phyloP scores from a whole-genome alignment of 2,113 vertebrate genomes.

The Symphodus melops region DNA sequence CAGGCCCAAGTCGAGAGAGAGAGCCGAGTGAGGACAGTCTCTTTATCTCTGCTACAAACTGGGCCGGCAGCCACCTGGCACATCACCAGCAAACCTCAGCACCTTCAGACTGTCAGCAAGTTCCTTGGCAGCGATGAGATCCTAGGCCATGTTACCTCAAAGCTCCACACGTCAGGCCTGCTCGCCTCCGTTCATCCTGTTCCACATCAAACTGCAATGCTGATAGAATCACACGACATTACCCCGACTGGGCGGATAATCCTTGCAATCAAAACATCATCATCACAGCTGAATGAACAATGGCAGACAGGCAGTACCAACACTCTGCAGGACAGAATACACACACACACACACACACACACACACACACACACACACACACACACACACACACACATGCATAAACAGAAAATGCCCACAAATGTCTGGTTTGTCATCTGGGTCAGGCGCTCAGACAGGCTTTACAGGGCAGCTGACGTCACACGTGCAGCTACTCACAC shows the following conservation, averaged over 20 bases:
- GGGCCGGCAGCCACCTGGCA: slow-evolving; percentile 54
- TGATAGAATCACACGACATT: slow-evolving; percentile 39
- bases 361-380: slow-evolving; percentile 9
- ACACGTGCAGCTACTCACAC: slow-evolving; percentile 18
- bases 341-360: neutral
- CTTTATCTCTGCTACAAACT: slow-evolving; percentile 62
- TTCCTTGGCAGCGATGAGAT: slow-evolving; percentile 30
- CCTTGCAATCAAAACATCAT: slow-evolving; percentile 69
- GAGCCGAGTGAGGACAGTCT: slow-evolving; percentile 36
- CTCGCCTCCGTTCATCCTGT: slow-evolving; percentile 36
- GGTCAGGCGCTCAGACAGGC: slow-evolving; percentile 42
- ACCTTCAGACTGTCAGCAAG: slow-evolving; percentile 40
- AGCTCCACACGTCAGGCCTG: slow-evolving; percentile 23
- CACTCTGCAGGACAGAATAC: slow-evolving; percentile 12
- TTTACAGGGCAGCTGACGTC: slow-evolving; percentile 37
- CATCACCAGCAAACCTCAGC: slow-evolving; percentile 35
- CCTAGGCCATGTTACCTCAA: slow-evolving; percentile 45
- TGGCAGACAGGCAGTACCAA: slow-evolving; percentile 6
- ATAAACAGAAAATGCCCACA: slow-evolving; percentile 15
- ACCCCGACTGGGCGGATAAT: slow-evolving; percentile 57
- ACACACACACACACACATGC: neutral
- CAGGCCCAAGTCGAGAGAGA: slow-evolving; percentile 3
- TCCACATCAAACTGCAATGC: slow-evolving; percentile 35
- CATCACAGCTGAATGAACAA: slow-evolving; percentile 62
- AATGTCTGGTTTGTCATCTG: slow-evolving; percentile 35